Base-by-base conservation (phyloP, 2,797 vertebrate genomes). In the Discoglossus pictus region DNA sequence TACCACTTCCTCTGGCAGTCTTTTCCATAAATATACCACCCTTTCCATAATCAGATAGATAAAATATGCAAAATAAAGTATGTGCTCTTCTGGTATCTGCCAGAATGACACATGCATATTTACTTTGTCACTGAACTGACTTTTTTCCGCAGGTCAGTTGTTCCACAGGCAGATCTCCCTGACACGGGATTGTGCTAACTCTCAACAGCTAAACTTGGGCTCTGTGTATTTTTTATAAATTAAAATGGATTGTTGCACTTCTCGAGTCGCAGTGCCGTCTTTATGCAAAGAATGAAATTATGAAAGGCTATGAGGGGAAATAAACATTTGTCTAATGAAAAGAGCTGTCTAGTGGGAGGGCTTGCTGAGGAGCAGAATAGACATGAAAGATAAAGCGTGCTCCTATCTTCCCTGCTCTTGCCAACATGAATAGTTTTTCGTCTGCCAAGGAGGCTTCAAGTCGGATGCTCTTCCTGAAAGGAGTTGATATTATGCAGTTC, bases 231-330 rank as follows among this genome's bases (percentile, higher is more conserved):
- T n/a, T 71, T 71, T 64, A 71, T 71, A 71, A 71, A 71, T 71
- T 64, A 71, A 71, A 31, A 71, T 15, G 44, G 46, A 71, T 64
- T 71, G 61, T 64, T 53, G 61, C 61, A 58, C 53, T 71, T 53
- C 44, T 65, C 43, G 46, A 71, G 68, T 59, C 61, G 46, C 64
- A 61, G 75, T 74, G 68, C 65, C 69, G 74, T 68, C 65, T 78
- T 82, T 60, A 42, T 50, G 61, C 36, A 68, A 80, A 83, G 66
- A 75, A 73, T 58, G 61, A 77, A 81, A 74, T 78, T 51, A 79
- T 17, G 77, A 79, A 80, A 80, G 64, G 76, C 79, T 85, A 81
- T 79, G 77, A 84, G 76, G 75, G 76, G 76, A 77, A 69, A 74
- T 78, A 72, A 61, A 1, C 75, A 77, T 79, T 74, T 74, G 23